A percentile compares a stretch with the other conserved stretches of the same genome.
phyloP scores from a whole-genome alignment of 1,140 invertebrate species.

The Drosophila neocordata region DNA sequence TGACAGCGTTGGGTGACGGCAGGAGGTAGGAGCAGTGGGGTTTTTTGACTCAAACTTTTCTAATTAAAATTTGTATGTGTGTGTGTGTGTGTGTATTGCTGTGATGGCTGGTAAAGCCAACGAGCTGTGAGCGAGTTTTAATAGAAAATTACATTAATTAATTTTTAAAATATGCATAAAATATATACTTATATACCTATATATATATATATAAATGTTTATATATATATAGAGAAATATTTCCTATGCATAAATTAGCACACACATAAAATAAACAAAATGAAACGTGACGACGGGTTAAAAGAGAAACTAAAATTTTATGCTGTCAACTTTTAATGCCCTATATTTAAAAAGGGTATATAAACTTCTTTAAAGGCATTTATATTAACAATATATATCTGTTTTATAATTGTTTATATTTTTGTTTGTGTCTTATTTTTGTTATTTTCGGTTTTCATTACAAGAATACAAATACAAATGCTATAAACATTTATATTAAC shows the following conservation, averaged over 20 bases:
- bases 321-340: neutral
- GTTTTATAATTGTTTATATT: too few relatives aligned
- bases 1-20: neutral
- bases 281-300: constrained; percentile 53
- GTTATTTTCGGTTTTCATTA: too few relatives aligned
- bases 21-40: neutral
- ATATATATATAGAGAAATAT: constrained; percentile 8
- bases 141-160: constrained; percentile 75
- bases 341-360: neutral
- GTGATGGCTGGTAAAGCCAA: neutral
- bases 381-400: too few relatives aligned
- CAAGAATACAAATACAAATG: too few relatives aligned
- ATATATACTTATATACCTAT: constrained; percentile 46
- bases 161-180: constrained; percentile 59
- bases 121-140: constrained; percentile 40
- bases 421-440: too few relatives aligned
- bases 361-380: neutral
- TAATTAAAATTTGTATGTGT: constrained; percentile 67
- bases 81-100: neutral
- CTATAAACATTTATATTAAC: too few relatives aligned
- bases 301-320: constrained; percentile 15
- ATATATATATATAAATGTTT: constrained; percentile 38
- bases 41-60: constrained; percentile 60
- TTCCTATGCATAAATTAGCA: constrained; percentile 63
- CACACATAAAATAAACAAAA: constrained; percentile 34